A percentile compares a stretch with the other conserved stretches of the same genome.
Evolutionary conservation across 2,888 invertebrate species (phyloP).

Genomic region (Margaritifera margaritifera): DNA sequence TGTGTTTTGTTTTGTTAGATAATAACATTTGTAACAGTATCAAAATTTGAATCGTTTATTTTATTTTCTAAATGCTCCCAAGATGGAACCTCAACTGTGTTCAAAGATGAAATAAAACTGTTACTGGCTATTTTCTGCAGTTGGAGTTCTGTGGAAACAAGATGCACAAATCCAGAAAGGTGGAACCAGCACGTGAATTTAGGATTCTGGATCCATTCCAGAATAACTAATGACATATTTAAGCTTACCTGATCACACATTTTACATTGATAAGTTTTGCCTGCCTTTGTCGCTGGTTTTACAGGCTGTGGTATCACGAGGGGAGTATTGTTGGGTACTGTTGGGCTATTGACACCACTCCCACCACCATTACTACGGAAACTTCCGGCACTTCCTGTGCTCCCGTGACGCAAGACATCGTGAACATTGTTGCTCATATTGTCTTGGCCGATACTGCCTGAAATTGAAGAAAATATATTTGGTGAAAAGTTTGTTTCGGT

Average conservation of each 20-base stretch:
- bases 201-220: no score
- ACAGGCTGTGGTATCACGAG: constrained; percentile 67
- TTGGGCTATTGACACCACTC: constrained; percentile 59
- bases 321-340: constrained; percentile 58
- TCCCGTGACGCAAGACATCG: constrained; percentile 49
- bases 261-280: constrained; percentile 67
- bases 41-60: no score
- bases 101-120: no score
- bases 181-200: no score
- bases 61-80: no score
- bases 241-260: constrained; percentile 66
- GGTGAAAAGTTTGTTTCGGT: neutral
- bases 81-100: no score
- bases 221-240: no score
- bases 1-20: no score
- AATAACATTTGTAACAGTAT: no score
- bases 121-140: no score
- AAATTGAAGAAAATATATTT: constrained; percentile 2
- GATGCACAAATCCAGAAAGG: no score
- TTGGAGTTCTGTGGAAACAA: no score
- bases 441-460: constrained; percentile 49
- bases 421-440: constrained; percentile 50
- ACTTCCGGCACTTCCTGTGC: constrained; percentile 59
- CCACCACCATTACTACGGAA: constrained; percentile 60
- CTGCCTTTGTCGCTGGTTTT: constrained; percentile 56